A percentile compares a stretch with the other conserved stretches of the same genome.
These are phyloP conservation scores for Acleris emargana DNA, from an alignment of 2,888 invertebrate species.

Conservation along the genomic window DNA sequence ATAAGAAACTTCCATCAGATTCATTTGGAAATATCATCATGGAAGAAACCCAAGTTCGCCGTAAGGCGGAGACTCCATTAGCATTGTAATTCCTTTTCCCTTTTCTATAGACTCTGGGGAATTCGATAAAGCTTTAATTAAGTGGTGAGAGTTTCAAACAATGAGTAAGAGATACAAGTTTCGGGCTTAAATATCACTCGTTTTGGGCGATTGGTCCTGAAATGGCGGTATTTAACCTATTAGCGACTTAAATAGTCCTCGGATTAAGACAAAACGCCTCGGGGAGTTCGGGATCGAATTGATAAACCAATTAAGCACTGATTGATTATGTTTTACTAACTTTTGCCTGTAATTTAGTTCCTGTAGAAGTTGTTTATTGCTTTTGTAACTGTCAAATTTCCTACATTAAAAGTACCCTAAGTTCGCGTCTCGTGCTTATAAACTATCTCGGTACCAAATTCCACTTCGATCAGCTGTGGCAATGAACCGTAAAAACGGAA, in stretches of 20 bases:
- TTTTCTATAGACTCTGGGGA: constrained; percentile 52
- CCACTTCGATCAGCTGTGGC: too few species aligned
- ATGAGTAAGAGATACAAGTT: constrained; percentile 46
- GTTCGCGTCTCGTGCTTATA: too few species aligned
- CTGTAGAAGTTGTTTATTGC: too few species aligned
- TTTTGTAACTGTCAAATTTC: too few species aligned
- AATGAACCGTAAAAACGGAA: too few species aligned
- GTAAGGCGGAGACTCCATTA: constrained; percentile 58
- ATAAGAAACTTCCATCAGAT: constrained; percentile 40
- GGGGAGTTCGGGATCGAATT: constrained; percentile 11
- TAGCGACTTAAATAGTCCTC: constrained; percentile 25
- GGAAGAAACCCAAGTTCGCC: constrained; percentile 52
- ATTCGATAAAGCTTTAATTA: constrained; percentile 63
- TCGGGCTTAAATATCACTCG: constrained; percentile 33
- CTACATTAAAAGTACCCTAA: too few species aligned
- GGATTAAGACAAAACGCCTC: constrained; percentile 20
- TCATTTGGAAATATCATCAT: constrained; percentile 52
- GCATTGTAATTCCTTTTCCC: constrained; percentile 62
- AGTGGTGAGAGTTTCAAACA: constrained; percentile 50
- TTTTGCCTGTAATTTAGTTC: too few species aligned
- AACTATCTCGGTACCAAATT: too few species aligned
- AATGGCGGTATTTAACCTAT: constrained; percentile 34
- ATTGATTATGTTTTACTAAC: not conserved
- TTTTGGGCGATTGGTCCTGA: constrained; percentile 20
- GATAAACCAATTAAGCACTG: constrained; percentile 19